Base-by-base conservation (phyloP, 2,797 vertebrate species). In the Artibeus jamaicensis region DNA sequence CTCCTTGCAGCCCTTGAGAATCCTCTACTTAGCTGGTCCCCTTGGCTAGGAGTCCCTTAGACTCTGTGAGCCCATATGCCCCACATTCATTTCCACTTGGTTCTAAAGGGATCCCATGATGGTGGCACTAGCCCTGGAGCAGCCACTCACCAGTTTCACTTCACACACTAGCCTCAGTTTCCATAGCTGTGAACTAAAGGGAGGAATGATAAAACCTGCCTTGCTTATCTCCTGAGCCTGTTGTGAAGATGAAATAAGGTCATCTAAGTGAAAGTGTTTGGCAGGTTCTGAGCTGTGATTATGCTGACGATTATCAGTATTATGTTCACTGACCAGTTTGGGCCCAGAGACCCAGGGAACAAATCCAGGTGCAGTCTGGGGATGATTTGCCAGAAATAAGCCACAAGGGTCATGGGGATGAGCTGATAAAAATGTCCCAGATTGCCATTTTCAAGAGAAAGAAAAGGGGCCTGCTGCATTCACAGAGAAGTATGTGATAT, bases 341-440 rank as follows among this genome's bases (percentile, higher is more conserved):
- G 55, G 55, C 12, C 86, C 48, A 14, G 57, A 93, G 79, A 96
- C 44, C 5, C 15, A 70, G 67, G 24, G 39, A 76, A 67, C 4
- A 44, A 65, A 93, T 71, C 65, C 57, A 62, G 42, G 76, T 55
- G 26, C n/a, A 73, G 37, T 37, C 42, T 91, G 55, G 78, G 77
- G 86, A 93, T 24, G 71, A 55, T 50, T 81, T 81, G 37, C 0
- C 21, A 57, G 42, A 95, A 83, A 65, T 76, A 83, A 53, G 34
- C 42, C 81, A 34, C 19, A 83, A 71, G 15, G 26, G 21, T 65
- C 3, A 0, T 5, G 8, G 2, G 37, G n/a, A 65, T 62, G 14
- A 81, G 21, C 55, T 78, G 39, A 78, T 50, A 39, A 89, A 48
- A 77, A 89, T 53, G 46, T 62, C 48, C 67, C 57, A 18, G 26